Evolutionary conservation across 2,113 vertebrate genomes (phyloP).

Genomic region (Orientallactaga bullata): DNA sequence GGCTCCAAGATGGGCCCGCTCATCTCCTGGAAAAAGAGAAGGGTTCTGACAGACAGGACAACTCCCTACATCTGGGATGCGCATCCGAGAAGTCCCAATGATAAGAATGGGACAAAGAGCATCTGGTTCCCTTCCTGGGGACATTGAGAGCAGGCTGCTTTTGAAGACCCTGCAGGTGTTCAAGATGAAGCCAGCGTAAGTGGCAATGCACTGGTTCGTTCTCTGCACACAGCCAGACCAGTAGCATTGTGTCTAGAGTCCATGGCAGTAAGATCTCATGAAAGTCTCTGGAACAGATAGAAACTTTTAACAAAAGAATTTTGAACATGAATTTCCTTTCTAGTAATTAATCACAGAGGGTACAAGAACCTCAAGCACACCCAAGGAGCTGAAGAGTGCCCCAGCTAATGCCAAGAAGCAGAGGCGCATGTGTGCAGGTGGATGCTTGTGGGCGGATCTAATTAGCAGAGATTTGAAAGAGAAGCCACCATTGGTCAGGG

Average conservation of each 20-base stretch:
- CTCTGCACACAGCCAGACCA: rapidly evolving
- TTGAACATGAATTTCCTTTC: conserved; percentile 68
- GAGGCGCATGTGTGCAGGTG: neutral
- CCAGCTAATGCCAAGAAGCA: neutral
- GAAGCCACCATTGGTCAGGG: neutral
- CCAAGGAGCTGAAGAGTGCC: neutral
- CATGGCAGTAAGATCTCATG: conserved; percentile 59
- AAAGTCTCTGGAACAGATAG: conserved; percentile 69
- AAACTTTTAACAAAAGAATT: conserved; percentile 68
- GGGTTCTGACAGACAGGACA: neutral
- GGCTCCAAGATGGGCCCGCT: neutral
- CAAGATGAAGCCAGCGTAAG: no score
- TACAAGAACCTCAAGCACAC: neutral
- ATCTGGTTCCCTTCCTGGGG: no score
- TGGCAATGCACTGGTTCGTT: neutral
- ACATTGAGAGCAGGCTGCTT: neutral
- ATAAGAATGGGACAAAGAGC: neutral
- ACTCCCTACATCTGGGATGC: rapidly evolving
- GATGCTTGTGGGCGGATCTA: no score
- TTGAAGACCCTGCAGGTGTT: neutral
- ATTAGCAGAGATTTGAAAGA: neutral
- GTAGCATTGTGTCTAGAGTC: neutral
- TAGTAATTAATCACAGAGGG: neutral
- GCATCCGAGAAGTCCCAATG: neutral
- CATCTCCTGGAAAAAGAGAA: neutral